Evolutionary conservation across 2,888 invertebrate species (phyloP).

Genomic region (Xylocampa areola): DNA sequence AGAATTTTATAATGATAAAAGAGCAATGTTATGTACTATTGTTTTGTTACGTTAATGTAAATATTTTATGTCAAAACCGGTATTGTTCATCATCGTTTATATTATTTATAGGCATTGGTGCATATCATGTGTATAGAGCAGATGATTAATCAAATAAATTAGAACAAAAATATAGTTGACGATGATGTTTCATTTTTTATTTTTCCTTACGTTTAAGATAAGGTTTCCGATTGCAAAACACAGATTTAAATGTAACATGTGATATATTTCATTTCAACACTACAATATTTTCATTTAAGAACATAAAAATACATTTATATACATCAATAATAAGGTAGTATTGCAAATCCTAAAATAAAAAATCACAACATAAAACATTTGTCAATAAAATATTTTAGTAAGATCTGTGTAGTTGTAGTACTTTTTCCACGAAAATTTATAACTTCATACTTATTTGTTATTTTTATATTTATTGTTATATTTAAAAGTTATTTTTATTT

Average conservation of each 20-base stretch:
- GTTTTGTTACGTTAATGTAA: slow-evolving; percentile 75
- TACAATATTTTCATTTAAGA: slow-evolving; percentile 75
- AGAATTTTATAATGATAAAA: slow-evolving; percentile 73
- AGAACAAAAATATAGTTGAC: slow-evolving; percentile 84
- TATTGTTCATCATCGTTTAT: slow-evolving; percentile 83
- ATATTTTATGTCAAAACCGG: slow-evolving; percentile 78
- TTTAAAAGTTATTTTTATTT: no score
- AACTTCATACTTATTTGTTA: slow-evolving; percentile 25
- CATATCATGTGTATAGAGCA: slow-evolving; percentile 90
- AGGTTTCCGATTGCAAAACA: slow-evolving; percentile 7
- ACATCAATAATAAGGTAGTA: slow-evolving; percentile 75
- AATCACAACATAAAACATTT: slow-evolving; percentile 74
- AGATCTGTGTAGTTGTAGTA: no score
- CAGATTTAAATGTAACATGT: slow-evolving; percentile 75
- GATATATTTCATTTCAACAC: slow-evolving; percentile 83
- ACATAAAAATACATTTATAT: slow-evolving; percentile 76
- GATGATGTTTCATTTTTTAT: slow-evolving; percentile 74
- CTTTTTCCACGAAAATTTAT: no score
- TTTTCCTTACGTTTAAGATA: slow-evolving; percentile 1
- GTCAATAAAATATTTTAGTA: slow-evolving; percentile 41
- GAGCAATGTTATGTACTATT: slow-evolving; percentile 75
- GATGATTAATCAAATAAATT: slow-evolving; percentile 90
- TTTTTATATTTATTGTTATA: neutral
- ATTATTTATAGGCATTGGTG: slow-evolving; percentile 90
- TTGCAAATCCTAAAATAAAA: slow-evolving; percentile 76